Evolutionary conservation across 2,888 invertebrate genomes (phyloP).

Genomic region (Seira musarum): DNA sequence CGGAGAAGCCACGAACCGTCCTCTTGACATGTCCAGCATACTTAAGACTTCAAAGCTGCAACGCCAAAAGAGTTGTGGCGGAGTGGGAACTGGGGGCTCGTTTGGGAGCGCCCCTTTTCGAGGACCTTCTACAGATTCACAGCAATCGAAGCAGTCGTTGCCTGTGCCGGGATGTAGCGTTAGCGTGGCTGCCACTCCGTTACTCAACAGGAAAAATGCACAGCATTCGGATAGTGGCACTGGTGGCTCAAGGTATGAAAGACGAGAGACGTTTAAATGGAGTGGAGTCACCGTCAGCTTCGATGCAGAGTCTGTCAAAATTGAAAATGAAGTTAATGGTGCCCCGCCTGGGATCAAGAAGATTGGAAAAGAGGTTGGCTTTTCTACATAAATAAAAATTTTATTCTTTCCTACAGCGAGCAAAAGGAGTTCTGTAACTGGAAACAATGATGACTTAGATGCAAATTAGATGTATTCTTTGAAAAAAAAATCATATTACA

Average conservation of each 20-base stretch:
- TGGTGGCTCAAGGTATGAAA: conserved; percentile 55
- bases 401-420: not conserved
- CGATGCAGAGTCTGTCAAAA: conserved; percentile 69
- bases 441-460: not conserved
- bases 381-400: not conserved
- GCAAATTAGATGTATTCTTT: no score
- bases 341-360: conserved; percentile 67
- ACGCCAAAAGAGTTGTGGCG: conserved; percentile 68
- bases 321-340: conserved; percentile 70
- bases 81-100: conserved; percentile 48
- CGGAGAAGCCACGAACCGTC: not conserved
- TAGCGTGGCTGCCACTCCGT: conserved; percentile 57
- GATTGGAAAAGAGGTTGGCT: conserved; percentile 69
- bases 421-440: not conserved
- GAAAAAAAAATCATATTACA: no score
- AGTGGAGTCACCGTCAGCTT: conserved; percentile 69
- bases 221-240: conserved; percentile 63
- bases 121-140: conserved; percentile 67
- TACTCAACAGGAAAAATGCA: conserved; percentile 44
- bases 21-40: conserved; percentile 58
- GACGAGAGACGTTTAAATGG: conserved; percentile 69
- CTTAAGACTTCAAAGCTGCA: conserved; percentile 57
- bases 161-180: conserved; percentile 49
- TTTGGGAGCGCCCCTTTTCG: conserved; percentile 46
- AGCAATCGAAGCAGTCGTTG: conserved; percentile 62